A percentile compares a stretch with the other conserved stretches of the same genome.
phyloP scores from a whole-genome alignment of 2,113 vertebrate genomes.

The Alethe diademata region DNA sequence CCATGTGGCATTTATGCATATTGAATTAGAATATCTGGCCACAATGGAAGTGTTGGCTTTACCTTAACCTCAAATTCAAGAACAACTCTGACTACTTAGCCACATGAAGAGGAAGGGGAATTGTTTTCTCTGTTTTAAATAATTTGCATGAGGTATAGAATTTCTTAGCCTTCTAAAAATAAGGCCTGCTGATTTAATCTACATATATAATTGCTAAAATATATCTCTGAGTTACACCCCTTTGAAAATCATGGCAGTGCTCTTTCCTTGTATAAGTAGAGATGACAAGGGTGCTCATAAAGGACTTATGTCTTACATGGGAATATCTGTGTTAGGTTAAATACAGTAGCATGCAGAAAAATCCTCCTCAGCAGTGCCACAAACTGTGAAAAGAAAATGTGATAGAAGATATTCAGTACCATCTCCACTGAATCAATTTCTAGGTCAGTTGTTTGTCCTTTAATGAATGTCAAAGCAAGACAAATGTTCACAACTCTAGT shows the following conservation, averaged over 20 bases:
- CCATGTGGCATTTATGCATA: not conserved
- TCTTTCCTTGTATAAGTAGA: slow-evolving; percentile 7
- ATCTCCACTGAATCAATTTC: slow-evolving; percentile 5
- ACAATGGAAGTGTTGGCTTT: not conserved
- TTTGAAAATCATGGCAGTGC: slow-evolving; percentile 5
- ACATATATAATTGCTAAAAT: not conserved
- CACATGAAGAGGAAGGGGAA: not conserved
- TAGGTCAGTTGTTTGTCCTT: slow-evolving; percentile 61
- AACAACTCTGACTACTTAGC: not conserved
- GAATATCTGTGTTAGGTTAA: slow-evolving; percentile 56
- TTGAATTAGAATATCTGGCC: not conserved
- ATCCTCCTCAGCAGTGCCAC: not conserved
- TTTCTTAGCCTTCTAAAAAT: not conserved
- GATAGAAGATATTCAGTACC: slow-evolving; percentile 22
- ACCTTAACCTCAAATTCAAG: not conserved
- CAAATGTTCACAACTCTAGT: slow-evolving; percentile 12
- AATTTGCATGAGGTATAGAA: not conserved
- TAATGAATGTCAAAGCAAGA: slow-evolving; percentile 48
- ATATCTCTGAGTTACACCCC: not conserved
- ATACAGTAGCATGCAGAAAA: not conserved
- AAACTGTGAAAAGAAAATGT: slow-evolving; percentile 35
- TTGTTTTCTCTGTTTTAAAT: not conserved
- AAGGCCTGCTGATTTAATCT: not conserved
- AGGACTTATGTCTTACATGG: slow-evolving; percentile 16
- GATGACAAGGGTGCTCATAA: slow-evolving; percentile 47